phyloP scores from a whole-genome alignment of 2,888 invertebrate genomes.

The Pinctada fucata region DNA sequence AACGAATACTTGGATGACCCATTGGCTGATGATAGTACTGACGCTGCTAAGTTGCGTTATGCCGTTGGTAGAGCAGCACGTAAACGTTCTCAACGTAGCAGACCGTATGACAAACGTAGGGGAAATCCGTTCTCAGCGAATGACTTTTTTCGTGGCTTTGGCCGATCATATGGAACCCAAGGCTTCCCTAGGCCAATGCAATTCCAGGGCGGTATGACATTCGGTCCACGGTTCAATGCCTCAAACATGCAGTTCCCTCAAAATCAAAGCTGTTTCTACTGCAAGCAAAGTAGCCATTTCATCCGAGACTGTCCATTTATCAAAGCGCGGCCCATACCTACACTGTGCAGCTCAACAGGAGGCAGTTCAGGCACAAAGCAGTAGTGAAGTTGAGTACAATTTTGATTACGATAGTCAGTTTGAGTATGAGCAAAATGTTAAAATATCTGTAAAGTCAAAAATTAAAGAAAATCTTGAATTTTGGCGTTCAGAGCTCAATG shows the following conservation, averaged over 20 bases:
- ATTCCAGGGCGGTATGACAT: neutral
- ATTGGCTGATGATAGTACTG: conserved; percentile 17
- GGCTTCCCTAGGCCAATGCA: neutral
- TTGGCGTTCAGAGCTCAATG: conserved; percentile 5
- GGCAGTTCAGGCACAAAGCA: neutral
- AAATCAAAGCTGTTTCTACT: conserved; percentile 9
- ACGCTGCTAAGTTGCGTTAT: conserved; percentile 24
- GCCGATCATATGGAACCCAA: neutral
- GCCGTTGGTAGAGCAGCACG: conserved; percentile 13
- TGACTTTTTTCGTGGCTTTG: conserved; percentile 29
- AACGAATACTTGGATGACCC: conserved; percentile 30
- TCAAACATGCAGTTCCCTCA: neutral
- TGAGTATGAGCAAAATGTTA: conserved; percentile 19
- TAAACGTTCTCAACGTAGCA: conserved; percentile 18
- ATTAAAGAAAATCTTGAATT: conserved; percentile 3
- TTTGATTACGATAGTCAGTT: conserved; percentile 12
- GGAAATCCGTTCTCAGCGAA: neutral
- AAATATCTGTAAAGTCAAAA: conserved; percentile 13
- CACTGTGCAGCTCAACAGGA: neutral
- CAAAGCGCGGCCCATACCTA: neutral
- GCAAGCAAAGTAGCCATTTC: conserved; percentile 10
- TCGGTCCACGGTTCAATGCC: neutral
- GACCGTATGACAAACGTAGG: neutral
- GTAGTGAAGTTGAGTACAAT: conserved; percentile 23
- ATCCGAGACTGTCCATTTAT: conserved; percentile 11